phyloP scores from a whole-genome alignment of 2,113 vertebrate species.

The Halichoerus grypus region DNA sequence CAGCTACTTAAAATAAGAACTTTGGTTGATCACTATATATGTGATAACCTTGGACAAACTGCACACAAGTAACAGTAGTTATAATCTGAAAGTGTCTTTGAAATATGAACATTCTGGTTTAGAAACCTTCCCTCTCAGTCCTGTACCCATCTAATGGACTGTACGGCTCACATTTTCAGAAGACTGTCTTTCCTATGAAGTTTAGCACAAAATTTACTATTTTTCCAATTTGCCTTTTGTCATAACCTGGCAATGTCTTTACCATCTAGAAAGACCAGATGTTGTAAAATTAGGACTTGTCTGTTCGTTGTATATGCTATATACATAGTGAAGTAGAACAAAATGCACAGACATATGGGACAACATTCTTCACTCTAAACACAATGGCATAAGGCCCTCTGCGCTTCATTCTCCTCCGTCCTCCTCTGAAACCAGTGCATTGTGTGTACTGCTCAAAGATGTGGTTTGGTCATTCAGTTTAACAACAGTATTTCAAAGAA shows the following conservation, averaged over 20 bases:
- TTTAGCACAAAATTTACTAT: not conserved
- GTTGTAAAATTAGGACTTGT: not conserved
- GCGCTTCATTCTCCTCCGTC: too few species aligned
- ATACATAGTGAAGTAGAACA: not conserved
- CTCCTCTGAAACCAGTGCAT: not conserved
- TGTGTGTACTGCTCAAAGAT: not conserved
- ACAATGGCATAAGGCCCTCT: not conserved
- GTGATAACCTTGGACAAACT: not conserved
- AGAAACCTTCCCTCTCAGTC: not conserved
- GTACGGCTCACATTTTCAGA: not conserved
- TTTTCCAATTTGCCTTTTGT: not conserved
- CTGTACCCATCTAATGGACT: not conserved
- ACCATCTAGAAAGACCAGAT: not conserved
- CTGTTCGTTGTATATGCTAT: not conserved
- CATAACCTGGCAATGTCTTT: not conserved
- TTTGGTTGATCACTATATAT: not conserved
- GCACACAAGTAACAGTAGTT: not conserved
- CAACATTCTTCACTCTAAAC: not conserved
- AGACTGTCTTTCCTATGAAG: not conserved
- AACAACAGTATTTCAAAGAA: not conserved
- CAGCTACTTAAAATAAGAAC: constrained; percentile 26
- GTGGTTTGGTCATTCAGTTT: not conserved
- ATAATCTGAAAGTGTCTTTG: not conserved
- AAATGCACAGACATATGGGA: not conserved
- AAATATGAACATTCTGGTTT: not conserved